Percentiles rank a stretch among this genome's conserved stretches.
Conservation (phyloP, 92 coral and sea anemone species). For the Parazoanthus swiftii region DNA sequence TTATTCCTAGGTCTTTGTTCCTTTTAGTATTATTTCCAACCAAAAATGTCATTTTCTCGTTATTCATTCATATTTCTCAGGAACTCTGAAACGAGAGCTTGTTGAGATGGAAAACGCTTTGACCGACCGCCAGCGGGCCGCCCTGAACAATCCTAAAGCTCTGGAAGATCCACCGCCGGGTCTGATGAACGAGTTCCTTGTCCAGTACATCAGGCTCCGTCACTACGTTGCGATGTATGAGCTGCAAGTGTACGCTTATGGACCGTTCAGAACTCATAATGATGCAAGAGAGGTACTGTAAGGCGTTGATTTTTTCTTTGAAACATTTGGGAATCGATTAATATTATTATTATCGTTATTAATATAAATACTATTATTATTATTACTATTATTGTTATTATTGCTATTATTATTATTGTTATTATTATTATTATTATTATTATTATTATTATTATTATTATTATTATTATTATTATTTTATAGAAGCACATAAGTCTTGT, state of each 20-base stretch:
- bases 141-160: conserved; percentile 54
- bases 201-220: conserved; percentile 67
- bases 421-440: too few species aligned
- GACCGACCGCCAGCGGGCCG: conserved; percentile 45
- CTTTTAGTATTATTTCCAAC: too few species aligned
- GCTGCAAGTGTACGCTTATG: conserved; percentile 85
- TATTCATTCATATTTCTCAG: conserved; percentile 36
- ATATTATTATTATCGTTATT: too few species aligned
- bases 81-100: conserved; percentile 51
- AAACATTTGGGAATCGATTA: too few species aligned
- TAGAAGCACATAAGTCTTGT: too few species aligned
- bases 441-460: too few species aligned
- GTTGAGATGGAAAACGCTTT: conserved; percentile 64
- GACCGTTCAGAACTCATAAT: conserved; percentile 70
- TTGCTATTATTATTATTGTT: too few species aligned
- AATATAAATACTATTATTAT: too few species aligned
- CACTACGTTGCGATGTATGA: conserved; percentile 81
- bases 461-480: too few species aligned
- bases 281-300: conserved; percentile 14
- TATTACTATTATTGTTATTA: too few species aligned
- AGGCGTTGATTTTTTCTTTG: background rate
- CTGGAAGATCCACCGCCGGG: conserved; percentile 22
- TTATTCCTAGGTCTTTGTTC: too few species aligned
- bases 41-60: too few species aligned
- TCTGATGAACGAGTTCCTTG: conserved; percentile 49